These are phyloP conservation scores for Triops longicaudatus DNA, from an alignment of 1,140 invertebrate species.

Conservation along the genomic window DNA sequence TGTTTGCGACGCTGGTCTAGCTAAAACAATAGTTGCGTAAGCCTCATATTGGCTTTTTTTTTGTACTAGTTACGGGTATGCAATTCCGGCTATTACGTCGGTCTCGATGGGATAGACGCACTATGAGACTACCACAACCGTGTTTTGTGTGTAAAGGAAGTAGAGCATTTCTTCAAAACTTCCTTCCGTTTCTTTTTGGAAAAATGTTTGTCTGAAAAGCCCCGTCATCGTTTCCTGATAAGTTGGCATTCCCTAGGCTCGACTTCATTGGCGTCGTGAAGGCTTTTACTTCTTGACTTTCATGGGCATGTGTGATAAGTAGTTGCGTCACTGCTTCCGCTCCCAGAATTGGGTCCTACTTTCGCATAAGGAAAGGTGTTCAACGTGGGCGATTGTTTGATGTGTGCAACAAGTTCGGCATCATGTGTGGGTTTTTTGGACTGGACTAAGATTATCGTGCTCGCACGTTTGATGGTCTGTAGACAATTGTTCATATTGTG, in stretches of 20 bases:
- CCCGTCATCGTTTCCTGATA: not conserved
- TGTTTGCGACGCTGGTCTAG: too few species aligned
- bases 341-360: not conserved
- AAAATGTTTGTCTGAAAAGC: not conserved
- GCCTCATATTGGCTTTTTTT: not conserved
- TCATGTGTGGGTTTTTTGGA: not conserved
- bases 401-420: not conserved
- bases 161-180: not conserved
- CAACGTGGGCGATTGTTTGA: not conserved
- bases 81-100: not conserved
- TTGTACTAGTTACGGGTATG: not conserved
- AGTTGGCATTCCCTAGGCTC: not conserved
- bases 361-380: not conserved
- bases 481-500: not conserved
- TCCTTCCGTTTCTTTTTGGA: not conserved
- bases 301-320: conserved; percentile 8
- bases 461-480: conserved; percentile 5
- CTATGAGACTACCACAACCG: not conserved
- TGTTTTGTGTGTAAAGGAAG: not conserved
- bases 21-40: too few species aligned
- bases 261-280: not conserved
- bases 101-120: not conserved
- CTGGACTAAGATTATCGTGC: not conserved
- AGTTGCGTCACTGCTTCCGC: not conserved
- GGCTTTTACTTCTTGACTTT: not conserved